A percentile compares a stretch with the other conserved stretches of the same genome.
Conservation (phyloP, 2,113 vertebrate genomes). For the Chiloscyllium plagiosum region DNA sequence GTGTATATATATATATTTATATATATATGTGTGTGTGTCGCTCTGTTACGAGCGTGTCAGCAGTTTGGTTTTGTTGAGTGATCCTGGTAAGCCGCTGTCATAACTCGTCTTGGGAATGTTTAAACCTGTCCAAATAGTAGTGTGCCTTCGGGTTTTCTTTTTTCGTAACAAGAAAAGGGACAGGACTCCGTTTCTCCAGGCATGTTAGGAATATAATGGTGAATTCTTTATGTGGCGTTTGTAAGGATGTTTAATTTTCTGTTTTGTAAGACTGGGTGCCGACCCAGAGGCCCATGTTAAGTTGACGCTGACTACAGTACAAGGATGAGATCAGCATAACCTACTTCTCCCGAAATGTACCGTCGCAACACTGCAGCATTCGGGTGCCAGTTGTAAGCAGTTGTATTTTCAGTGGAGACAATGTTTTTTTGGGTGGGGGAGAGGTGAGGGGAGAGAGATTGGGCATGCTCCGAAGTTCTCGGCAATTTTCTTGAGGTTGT, state of each 20-base stretch:
- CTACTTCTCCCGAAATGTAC: neutral
- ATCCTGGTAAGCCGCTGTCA: slow-evolving; percentile 1
- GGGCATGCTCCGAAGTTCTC: neutral
- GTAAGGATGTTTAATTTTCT: neutral
- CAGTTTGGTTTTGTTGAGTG: neutral
- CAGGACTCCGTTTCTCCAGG: neutral
- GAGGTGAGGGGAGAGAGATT: neutral
- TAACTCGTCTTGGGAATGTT: slow-evolving; percentile 15
- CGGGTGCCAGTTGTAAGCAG: neutral
- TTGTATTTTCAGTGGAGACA: neutral
- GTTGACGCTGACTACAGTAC: neutral
- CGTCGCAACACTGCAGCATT: slow-evolving; percentile 1
- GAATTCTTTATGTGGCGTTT: neutral
- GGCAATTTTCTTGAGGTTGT: neutral
- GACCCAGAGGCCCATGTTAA: neutral
- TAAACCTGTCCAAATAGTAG: neutral
- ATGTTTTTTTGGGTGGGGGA: neutral
- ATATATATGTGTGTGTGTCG: too few species aligned
- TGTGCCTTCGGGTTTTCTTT: neutral
- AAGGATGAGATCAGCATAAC: slow-evolving; percentile 26
- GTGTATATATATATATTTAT: too few species aligned
- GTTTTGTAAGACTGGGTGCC: neutral
- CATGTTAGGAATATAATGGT: neutral
- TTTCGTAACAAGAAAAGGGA: neutral
- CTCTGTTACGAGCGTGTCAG: neutral